Evolutionary conservation across 2,797 vertebrate genomes (phyloP).

Genomic region (Acrossocheilus fasciatus): DNA sequence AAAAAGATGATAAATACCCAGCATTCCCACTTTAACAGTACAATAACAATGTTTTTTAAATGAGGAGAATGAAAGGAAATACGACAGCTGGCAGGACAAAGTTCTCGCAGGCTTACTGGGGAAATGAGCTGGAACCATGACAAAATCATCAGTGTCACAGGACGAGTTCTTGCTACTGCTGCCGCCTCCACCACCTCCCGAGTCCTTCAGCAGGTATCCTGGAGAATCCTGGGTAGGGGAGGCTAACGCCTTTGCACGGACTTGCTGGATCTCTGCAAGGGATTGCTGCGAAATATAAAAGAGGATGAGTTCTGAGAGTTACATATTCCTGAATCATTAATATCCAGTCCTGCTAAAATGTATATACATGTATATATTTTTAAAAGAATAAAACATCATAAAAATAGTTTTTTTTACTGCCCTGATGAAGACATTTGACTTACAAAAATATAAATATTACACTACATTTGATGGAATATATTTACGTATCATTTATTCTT

Average conservation of each 20-base stretch:
- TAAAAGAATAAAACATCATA: background rate
- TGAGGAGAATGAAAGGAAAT: background rate
- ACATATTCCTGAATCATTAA: background rate
- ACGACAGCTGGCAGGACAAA: too few relatives aligned
- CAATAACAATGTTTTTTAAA: constrained; percentile 37
- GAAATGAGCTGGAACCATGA: constrained; percentile 95
- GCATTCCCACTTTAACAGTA: background rate
- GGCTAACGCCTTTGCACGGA: constrained; percentile 85
- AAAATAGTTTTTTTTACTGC: background rate
- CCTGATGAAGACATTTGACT: background rate
- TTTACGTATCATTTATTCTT: background rate
- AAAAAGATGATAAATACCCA: constrained; percentile 40
- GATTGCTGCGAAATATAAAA: constrained; percentile 82
- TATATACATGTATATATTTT: background rate
- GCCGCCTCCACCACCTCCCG: constrained; percentile 80
- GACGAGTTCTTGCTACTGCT: constrained; percentile 96
- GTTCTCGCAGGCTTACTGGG: constrained; percentile 73
- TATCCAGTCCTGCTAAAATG: background rate
- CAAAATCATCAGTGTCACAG: constrained; percentile 96
- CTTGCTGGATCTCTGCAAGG: constrained; percentile 90
- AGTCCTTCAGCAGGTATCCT: constrained; percentile 88
- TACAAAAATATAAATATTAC: background rate
- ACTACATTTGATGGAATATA: background rate
- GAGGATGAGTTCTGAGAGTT: background rate
- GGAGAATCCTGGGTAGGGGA: constrained; percentile 88